phyloP scores from a whole-genome alignment of 2,888 invertebrate genomes.

The Drosophila sordidula region DNA sequence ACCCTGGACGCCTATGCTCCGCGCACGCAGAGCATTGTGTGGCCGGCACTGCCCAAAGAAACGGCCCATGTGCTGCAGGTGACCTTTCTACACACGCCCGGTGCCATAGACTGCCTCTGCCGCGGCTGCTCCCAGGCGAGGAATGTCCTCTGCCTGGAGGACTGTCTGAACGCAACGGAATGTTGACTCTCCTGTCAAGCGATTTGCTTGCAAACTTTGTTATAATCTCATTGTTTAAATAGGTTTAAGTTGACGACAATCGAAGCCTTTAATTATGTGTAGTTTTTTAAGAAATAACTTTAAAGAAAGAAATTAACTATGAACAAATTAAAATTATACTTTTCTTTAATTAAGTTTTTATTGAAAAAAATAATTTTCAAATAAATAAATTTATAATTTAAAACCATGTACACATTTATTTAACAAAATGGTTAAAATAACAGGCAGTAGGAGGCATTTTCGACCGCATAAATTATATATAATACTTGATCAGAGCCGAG shows the following conservation, averaged over 20 bases:
- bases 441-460: too few relatives aligned
- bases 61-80: conserved; percentile 55
- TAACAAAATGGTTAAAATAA: too few relatives aligned
- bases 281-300: not conserved
- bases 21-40: conserved; percentile 68
- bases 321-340: too few relatives aligned
- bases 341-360: too few relatives aligned
- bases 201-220: conserved; percentile 1
- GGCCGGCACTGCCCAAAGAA: conserved; percentile 58
- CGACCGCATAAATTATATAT: too few relatives aligned
- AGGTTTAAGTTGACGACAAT: not conserved
- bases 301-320: not conserved
- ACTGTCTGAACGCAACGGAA: conserved; percentile 37
- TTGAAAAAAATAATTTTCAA: too few relatives aligned
- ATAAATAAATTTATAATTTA: too few relatives aligned
- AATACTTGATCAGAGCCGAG: too few relatives aligned
- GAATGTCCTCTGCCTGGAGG: conserved; percentile 25
- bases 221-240: not conserved
- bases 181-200: conserved; percentile 24
- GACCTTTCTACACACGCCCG: conserved; percentile 58
- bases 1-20: conserved; percentile 62
- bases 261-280: not conserved
- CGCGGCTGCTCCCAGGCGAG: conserved; percentile 34
- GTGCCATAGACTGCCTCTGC: conserved; percentile 46
- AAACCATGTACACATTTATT: too few relatives aligned